Conservation (phyloP, 2,888 invertebrate genomes). For the Cetonia aurata region DNA sequence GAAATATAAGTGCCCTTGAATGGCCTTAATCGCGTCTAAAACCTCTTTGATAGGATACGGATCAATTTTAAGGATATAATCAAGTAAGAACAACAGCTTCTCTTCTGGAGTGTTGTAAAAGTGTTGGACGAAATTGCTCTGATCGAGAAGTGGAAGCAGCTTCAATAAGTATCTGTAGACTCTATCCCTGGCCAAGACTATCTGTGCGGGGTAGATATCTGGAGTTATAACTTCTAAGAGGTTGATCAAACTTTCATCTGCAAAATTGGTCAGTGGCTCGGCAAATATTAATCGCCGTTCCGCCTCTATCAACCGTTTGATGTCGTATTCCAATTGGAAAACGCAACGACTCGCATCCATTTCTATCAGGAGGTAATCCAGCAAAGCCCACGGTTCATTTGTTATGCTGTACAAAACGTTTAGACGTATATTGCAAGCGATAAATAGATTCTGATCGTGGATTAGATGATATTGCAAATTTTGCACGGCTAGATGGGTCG, state of each 20-base stretch:
- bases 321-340: not conserved
- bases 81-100: slow-evolving; percentile 12
- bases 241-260: not conserved
- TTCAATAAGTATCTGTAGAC: not conserved
- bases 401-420: not conserved
- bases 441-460: not conserved
- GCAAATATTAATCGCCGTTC: not conserved
- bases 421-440: not conserved
- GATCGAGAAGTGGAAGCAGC: not conserved
- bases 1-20: slow-evolving; percentile 27
- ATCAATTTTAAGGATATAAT: not conserved
- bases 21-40: not conserved
- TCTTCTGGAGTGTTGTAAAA: slow-evolving; percentile 12
- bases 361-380: slow-evolving; percentile 20
- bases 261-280: not conserved
- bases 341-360: slow-evolving; percentile 9
- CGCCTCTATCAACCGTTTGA: not conserved
- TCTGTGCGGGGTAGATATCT: not conserved
- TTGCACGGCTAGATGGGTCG: not conserved
- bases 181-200: slow-evolving; percentile 7
- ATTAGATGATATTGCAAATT: slow-evolving; percentile 15
- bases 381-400: not conserved
- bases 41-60: slow-evolving; percentile 13
- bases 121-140: not conserved
- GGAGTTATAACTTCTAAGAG: not conserved